These are phyloP conservation scores for Pangasius djambal DNA, from an alignment of 2,797 vertebrate genomes.

Conservation along the genomic window DNA sequence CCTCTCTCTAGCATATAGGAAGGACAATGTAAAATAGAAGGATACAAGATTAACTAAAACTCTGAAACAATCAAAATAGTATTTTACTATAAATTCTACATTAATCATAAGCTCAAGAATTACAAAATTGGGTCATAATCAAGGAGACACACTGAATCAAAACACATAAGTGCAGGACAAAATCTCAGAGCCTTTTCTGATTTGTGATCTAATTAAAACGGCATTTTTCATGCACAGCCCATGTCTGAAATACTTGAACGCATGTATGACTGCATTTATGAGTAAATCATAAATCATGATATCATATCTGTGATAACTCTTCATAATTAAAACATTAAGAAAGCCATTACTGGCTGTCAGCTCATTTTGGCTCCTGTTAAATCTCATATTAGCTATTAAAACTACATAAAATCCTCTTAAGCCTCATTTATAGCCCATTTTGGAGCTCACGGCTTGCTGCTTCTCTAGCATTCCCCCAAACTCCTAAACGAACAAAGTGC, in stretches of 20 bases:
- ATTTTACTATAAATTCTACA: neutral
- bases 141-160: too few species aligned
- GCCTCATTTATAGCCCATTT: constrained; percentile 35
- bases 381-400: constrained; percentile 40
- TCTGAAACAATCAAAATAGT: neutral
- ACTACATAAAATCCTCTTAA: constrained; percentile 39
- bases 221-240: constrained; percentile 6
- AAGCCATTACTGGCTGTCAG: constrained; percentile 37
- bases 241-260: neutral
- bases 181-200: too few species aligned
- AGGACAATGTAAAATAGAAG: neutral
- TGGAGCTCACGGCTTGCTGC: constrained; percentile 22
- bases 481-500: constrained; percentile 4
- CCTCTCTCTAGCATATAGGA: neutral
- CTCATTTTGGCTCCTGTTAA: constrained; percentile 31
- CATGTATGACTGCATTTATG: constrained; percentile 24
- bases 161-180: neutral
- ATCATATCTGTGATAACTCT: constrained; percentile 39
- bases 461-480: neutral
- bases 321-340: constrained; percentile 42
- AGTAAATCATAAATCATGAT: neutral
- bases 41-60: too few species aligned
- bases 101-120: neutral
- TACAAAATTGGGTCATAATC: neutral
- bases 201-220: neutral